phyloP scores from a whole-genome alignment of 2,113 vertebrate genomes.

The Hemibagrus wyckioides region DNA sequence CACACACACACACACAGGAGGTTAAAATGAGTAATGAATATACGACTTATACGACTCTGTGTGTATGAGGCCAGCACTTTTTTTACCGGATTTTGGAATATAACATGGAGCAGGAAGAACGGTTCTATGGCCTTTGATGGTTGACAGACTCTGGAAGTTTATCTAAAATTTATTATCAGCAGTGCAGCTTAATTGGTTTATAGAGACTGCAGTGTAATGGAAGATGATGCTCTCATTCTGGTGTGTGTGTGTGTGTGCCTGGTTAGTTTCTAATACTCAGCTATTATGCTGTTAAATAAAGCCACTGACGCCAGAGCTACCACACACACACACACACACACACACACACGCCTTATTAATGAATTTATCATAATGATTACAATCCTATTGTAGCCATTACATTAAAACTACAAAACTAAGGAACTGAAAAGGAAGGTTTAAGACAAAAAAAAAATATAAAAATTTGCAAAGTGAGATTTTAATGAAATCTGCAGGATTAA shows the following conservation, averaged over 20 bases:
- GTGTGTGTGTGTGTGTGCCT: background rate
- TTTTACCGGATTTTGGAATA: background rate
- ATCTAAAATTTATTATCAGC: background rate
- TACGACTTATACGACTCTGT: too few relatives aligned
- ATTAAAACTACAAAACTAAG: background rate
- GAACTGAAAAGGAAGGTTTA: background rate
- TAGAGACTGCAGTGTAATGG: background rate
- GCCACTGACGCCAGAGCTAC: background rate
- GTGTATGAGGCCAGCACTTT: background rate
- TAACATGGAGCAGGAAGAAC: background rate
- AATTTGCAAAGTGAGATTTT: background rate
- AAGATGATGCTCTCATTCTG: background rate
- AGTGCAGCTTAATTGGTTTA: background rate
- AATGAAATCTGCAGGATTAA: background rate
- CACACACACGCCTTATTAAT: background rate
- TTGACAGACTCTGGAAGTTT: background rate
- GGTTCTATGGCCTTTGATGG: background rate
- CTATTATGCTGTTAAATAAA: constrained; percentile 4
- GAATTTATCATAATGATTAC: constrained; percentile 67
- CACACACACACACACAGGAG: background rate
- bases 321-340: background rate
- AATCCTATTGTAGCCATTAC: constrained; percentile 75
- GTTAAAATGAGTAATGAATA: background rate
- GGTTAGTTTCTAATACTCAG: background rate
- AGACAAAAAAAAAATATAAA: background rate